These are phyloP conservation scores for Agrotis ipsilon DNA, from an alignment of 2,888 invertebrate genomes.

Conservation along the genomic window DNA sequence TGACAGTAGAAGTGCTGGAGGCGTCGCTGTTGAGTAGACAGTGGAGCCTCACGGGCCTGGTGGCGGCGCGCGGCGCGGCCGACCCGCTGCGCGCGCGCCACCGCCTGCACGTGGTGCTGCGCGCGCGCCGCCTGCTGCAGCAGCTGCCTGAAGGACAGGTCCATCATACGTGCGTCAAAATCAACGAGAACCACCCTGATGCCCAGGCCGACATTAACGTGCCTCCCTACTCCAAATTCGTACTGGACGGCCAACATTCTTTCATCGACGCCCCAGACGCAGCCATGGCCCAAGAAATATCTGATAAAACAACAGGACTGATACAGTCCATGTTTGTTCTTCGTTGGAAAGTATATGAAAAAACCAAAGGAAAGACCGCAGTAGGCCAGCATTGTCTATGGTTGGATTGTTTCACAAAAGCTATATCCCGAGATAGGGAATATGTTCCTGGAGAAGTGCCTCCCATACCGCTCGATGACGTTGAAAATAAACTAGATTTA, in stretches of 20 bases:
- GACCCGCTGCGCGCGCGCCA: slow-evolving; percentile 80
- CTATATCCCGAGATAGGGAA: slow-evolving; percentile 85
- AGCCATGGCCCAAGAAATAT: slow-evolving; percentile 58
- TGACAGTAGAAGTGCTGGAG: slow-evolving; percentile 91
- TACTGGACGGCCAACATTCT: slow-evolving; percentile 76
- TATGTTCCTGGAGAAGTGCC: slow-evolving; percentile 75
- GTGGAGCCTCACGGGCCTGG: slow-evolving; percentile 90
- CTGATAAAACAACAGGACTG: slow-evolving; percentile 72
- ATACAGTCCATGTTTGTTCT: slow-evolving; percentile 87
- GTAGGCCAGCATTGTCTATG: slow-evolving; percentile 94
- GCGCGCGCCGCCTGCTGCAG: slow-evolving; percentile 77
- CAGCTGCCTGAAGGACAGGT: slow-evolving; percentile 74
- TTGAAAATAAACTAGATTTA: slow-evolving; percentile 72
- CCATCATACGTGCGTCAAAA: slow-evolving; percentile 79
- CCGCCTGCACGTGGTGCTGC: slow-evolving; percentile 82
- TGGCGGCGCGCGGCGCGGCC: slow-evolving; percentile 75
- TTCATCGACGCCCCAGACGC: slow-evolving; percentile 75
- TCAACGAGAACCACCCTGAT: slow-evolving; percentile 74
- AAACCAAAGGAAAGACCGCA: slow-evolving; percentile 89
- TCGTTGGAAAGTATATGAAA: slow-evolving; percentile 91
- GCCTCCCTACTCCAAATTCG: slow-evolving; percentile 80
- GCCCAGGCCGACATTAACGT: slow-evolving; percentile 71
- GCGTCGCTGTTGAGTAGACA: slow-evolving; percentile 91
- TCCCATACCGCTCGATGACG: slow-evolving; percentile 83
- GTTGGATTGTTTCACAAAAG: slow-evolving; percentile 91